Evolutionary conservation across 1,140 invertebrate genomes (phyloP).

Genomic region (Lasioglossum albipes): DNA sequence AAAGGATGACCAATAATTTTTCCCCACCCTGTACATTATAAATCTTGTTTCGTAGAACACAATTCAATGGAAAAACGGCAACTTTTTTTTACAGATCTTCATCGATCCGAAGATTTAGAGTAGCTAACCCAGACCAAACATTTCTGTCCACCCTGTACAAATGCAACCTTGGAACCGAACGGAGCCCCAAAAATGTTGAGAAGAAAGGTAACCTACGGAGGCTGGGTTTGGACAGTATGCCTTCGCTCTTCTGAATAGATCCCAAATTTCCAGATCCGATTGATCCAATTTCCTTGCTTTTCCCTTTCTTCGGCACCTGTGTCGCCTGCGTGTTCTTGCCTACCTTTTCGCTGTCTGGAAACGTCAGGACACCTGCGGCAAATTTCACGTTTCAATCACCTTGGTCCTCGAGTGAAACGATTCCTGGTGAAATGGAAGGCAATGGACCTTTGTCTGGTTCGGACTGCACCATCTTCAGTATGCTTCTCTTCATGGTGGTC

Average conservation of each 20-base stretch:
- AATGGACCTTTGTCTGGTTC: constrained; percentile 53
- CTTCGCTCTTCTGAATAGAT: constrained; percentile 29
- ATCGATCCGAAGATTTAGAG: no score
- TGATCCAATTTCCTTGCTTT: constrained; percentile 23
- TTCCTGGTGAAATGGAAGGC: background rate
- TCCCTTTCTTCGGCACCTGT: constrained; percentile 11
- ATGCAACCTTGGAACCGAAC: background rate
- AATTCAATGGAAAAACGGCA: no score
- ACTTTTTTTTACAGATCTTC: no score
- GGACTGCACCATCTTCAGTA: constrained; percentile 81
- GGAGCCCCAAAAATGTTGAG: no score
- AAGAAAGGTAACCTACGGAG: constrained; percentile 10
- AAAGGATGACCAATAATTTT: no score
- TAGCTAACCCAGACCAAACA: no score
- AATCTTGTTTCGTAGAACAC: no score
- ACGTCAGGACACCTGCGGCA: constrained; percentile 8
- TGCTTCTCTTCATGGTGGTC: constrained; percentile 84
- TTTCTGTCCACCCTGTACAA: background rate
- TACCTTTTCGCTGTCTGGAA: background rate
- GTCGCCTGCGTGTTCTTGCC: constrained; percentile 25
- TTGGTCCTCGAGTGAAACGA: no score
- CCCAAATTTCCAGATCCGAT: constrained; percentile 1
- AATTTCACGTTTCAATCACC: background rate
- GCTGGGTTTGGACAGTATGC: constrained; percentile 48
- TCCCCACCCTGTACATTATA: no score